phyloP scores from a whole-genome alignment of 2,888 invertebrate genomes.

The Caprella mutica region DNA sequence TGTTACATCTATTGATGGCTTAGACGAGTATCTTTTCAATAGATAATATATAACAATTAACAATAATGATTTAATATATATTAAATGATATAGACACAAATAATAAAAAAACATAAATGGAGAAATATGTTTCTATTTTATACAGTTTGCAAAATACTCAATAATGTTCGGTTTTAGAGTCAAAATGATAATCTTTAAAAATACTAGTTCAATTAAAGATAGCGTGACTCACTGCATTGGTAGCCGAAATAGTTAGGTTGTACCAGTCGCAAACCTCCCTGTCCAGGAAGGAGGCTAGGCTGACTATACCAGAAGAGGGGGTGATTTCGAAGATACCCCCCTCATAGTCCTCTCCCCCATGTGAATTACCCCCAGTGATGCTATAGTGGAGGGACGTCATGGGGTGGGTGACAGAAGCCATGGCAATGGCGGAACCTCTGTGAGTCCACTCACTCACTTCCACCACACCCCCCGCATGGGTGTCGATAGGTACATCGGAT shows the following conservation, averaged over 20 bases:
- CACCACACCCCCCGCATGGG: conserved; percentile 6
- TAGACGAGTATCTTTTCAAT: too few species aligned
- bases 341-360: background rate
- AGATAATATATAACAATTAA: too few species aligned
- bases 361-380: conserved; percentile 16
- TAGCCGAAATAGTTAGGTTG: conserved; percentile 70
- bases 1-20: too few species aligned
- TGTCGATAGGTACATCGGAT: background rate
- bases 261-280: conserved; percentile 64
- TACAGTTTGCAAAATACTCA: too few species aligned
- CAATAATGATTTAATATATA: too few species aligned
- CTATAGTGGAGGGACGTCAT: conserved; percentile 17
- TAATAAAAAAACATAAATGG: too few species aligned
- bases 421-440: conserved; percentile 19
- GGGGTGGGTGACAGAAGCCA: conserved; percentile 21
- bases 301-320: conserved; percentile 73
- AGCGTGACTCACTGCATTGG: conserved; percentile 76
- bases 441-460: conserved; percentile 27
- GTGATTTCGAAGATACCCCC: conserved; percentile 59
- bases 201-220: too few species aligned
- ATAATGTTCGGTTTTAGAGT: too few species aligned
- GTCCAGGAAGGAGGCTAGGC: conserved; percentile 53
- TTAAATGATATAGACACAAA: too few species aligned
- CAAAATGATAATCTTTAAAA: too few species aligned
- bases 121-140: too few species aligned